Base-by-base conservation (phyloP, 1,140 invertebrate species). In the Drosophila kikkawai region DNA sequence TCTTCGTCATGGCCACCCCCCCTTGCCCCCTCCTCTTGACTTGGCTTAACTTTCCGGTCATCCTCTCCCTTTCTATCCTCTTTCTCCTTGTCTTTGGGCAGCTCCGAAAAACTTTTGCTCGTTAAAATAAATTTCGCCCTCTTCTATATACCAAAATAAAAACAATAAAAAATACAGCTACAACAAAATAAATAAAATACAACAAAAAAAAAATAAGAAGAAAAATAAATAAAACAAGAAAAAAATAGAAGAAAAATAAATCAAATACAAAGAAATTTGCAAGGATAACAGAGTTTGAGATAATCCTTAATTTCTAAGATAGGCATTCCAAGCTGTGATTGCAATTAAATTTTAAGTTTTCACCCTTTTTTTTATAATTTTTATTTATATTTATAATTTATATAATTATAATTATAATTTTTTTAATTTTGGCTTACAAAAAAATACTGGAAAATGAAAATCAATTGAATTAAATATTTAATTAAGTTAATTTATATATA, bases 81-180 rank as follows among this genome's bases (percentile, higher is more conserved):
- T 15, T 11, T n/a, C n/a, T 7, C 53, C 9, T 22, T 15, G 13
- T n/a, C 42, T 32, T 39, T 68, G 76, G 75, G 63, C 82, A 69
- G 41, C 66, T 68, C 39, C 65, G 5, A 22, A 74, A 78, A 87
- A 83, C 47, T 87, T 88, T 88, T 68, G 65, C 84, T 84, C 84
- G 83, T 87, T 87, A 88, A 87, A 87, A 80, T 83, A 87, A 83
- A 87, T 84, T 87, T 78, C 64, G 83, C 57, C 67, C 50, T 79
- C 65, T 63, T 77, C 44, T 61, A 61, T 57, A 77, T 57, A 58
- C 45, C 34, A 26, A 55, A 63, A 39, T 37, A 66, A 39, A 58
- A 56, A 57, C 56, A 63, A 64, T 50, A 41, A 51, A 70, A 69
- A 22, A 68, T 15, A 41, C 29, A 4, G 6, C 19, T 32, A 29